Conservation (phyloP, 2,888 invertebrate genomes). For the Osmoderma eremita region DNA sequence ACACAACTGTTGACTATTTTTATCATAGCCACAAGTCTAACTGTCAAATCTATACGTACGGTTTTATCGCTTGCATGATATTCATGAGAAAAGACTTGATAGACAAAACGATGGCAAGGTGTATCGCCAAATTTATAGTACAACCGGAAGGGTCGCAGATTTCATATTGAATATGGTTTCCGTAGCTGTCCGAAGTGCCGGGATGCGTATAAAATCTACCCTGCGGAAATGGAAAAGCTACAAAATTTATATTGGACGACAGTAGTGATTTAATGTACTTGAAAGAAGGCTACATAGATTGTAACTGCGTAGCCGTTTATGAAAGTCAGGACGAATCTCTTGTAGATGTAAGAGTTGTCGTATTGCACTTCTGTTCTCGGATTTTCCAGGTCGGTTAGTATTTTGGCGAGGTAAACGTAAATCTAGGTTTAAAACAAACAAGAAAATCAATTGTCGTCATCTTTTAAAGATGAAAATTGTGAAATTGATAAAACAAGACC, state of each 20-base stretch:
- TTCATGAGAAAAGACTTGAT: conserved; percentile 32
- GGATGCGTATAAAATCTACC: conserved; percentile 28
- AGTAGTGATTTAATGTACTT: conserved; percentile 32
- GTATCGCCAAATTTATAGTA: conserved; percentile 34
- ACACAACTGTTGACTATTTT: not conserved
- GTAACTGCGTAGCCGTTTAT: conserved; percentile 45
- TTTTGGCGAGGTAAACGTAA: conserved; percentile 53
- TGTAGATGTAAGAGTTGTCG: conserved; percentile 45
- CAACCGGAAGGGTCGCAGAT: conserved; percentile 43
- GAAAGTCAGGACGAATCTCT: conserved; percentile 43
- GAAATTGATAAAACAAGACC: too few relatives aligned
- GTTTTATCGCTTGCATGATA: not conserved
- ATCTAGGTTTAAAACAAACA: conserved; percentile 52
- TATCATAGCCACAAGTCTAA: not conserved
- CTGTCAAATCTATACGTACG: conserved; percentile 9
- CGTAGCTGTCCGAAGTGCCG: conserved; percentile 4
- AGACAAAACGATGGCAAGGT: conserved; percentile 25
- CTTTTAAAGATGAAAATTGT: too few relatives aligned
- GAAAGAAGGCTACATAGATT: conserved; percentile 46
- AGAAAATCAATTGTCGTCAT: too few relatives aligned
- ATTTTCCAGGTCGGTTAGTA: conserved; percentile 59
- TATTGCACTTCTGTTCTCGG: conserved; percentile 51
- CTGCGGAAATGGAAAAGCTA: not conserved
- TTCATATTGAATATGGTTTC: conserved; percentile 9
- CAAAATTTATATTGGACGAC: not conserved